Evolutionary conservation across 2,797 vertebrate genomes (phyloP).

Genomic region (Pseudochirops corinnae): DNA sequence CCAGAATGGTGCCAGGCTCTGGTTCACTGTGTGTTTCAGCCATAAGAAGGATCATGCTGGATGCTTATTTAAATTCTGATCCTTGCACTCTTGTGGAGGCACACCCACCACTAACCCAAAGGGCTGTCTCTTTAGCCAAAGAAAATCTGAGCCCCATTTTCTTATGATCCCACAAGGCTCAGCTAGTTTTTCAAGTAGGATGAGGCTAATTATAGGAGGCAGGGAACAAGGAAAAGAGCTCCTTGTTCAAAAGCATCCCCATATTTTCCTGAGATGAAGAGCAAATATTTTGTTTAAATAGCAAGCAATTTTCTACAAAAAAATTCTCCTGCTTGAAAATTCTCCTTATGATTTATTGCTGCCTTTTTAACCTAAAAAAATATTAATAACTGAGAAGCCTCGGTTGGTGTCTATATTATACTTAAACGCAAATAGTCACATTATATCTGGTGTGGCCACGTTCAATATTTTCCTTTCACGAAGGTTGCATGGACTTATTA

Average conservation of each 20-base stretch:
- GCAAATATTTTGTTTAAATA: constrained; percentile 83
- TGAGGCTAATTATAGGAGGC: constrained; percentile 71
- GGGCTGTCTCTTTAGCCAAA: constrained; percentile 51
- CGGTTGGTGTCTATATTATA: constrained; percentile 75
- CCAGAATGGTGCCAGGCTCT: neutral
- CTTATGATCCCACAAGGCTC: constrained; percentile 51
- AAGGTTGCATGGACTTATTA: constrained; percentile 71
- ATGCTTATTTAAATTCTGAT: constrained; percentile 46
- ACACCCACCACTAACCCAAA: constrained; percentile 36
- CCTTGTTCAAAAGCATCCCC: constrained; percentile 77
- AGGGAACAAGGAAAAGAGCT: constrained; percentile 68
- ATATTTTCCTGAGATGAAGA: constrained; percentile 79
- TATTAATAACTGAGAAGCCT: constrained; percentile 79
- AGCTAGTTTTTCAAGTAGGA: constrained; percentile 62
- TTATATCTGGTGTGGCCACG: constrained; percentile 64
- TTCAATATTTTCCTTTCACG: constrained; percentile 74
- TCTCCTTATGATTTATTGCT: constrained; percentile 79
- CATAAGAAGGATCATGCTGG: constrained; percentile 39
- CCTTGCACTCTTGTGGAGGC: constrained; percentile 32
- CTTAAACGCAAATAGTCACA: constrained; percentile 73
- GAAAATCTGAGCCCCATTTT: constrained; percentile 65
- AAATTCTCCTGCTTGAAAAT: constrained; percentile 78
- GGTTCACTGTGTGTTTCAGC: neutral
- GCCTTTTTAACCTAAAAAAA: constrained; percentile 81
- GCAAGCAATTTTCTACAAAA: constrained; percentile 81